phyloP scores from a whole-genome alignment of 2,113 vertebrate genomes.

The Melierax canorus region DNA sequence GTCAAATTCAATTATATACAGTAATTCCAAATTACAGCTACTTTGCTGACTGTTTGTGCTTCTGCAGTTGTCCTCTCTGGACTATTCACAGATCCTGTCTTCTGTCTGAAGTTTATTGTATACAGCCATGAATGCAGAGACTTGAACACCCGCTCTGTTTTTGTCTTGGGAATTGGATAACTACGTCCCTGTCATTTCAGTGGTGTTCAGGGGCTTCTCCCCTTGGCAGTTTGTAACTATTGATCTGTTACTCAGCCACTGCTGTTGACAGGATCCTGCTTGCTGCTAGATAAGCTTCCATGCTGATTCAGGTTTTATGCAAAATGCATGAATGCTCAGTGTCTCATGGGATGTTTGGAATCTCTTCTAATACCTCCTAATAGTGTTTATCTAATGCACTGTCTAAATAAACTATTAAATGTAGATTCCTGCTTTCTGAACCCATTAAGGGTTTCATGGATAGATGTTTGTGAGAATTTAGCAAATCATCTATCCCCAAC shows the following conservation, averaged over 20 bases:
- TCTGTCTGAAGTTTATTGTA: neutral
- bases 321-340: neutral
- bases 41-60: neutral
- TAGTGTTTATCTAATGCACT: constrained; percentile 1
- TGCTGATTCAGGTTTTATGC: constrained; percentile 10
- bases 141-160: neutral
- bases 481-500: neutral
- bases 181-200: neutral
- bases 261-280: neutral
- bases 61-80: neutral
- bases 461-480: neutral
- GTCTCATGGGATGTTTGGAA: constrained; percentile 9
- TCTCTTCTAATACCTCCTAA: constrained; percentile 9
- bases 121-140: neutral
- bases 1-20: neutral
- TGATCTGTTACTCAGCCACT: neutral
- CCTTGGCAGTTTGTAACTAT: neutral
- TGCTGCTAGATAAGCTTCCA: neutral
- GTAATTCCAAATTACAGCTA: neutral
- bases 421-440: neutral
- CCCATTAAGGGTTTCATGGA: neutral
- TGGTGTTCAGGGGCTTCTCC: neutral
- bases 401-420: constrained; percentile 37
- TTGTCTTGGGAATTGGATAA: neutral
- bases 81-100: neutral